phyloP scores from a whole-genome alignment of 2,797 vertebrate species.

The Chloroceryle amazona region DNA sequence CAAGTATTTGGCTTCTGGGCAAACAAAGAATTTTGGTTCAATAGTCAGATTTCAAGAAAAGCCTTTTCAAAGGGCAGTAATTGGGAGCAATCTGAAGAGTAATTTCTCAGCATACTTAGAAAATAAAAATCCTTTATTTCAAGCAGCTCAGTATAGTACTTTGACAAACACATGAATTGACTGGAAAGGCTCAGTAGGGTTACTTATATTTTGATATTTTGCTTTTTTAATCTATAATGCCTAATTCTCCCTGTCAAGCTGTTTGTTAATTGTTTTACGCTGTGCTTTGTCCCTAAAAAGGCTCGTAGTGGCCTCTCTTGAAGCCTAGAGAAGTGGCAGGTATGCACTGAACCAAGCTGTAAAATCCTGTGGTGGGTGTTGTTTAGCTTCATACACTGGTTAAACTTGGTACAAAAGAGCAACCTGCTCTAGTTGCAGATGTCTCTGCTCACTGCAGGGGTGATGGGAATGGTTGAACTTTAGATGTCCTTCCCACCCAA shows the following conservation, averaged over 20 bases:
- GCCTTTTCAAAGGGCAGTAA: constrained; percentile 57
- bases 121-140: constrained; percentile 26
- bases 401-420: neutral
- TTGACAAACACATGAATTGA: neutral
- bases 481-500: neutral
- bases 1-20: constrained; percentile 28
- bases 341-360: neutral
- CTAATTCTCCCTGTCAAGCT: neutral
- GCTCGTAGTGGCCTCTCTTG: neutral
- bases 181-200: constrained; percentile 13
- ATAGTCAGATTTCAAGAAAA: constrained; percentile 40
- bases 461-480: neutral
- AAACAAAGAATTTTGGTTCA: constrained; percentile 55
- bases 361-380: neutral
- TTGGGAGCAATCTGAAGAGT: constrained; percentile 59
- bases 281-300: neutral
- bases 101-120: constrained; percentile 33
- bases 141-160: neutral
- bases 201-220: constrained; percentile 50
- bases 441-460: neutral
- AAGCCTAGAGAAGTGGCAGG: neutral
- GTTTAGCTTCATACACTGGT: neutral
- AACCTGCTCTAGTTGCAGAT: neutral
- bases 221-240: neutral
- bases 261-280: neutral